Evolutionary conservation across 2,113 vertebrate genomes (phyloP).

Genomic region (Tretioscincus oriximinensis): DNA sequence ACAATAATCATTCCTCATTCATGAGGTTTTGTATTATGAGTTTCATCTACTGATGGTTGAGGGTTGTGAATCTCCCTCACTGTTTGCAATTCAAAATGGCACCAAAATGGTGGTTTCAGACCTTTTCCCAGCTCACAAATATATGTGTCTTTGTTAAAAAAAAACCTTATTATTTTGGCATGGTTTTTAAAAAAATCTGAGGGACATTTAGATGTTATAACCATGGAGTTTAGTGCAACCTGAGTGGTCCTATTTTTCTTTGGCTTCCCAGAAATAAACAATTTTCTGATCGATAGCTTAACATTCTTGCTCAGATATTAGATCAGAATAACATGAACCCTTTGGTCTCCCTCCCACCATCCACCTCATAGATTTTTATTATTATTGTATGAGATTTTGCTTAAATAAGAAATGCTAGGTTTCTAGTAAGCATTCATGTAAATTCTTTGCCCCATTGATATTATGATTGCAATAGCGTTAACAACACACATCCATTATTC

Average conservation of each 20-base stretch:
- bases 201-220: neutral
- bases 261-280: neutral
- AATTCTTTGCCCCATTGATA: slow-evolving; percentile 14
- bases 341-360: slow-evolving; percentile 1
- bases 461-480: slow-evolving; percentile 29
- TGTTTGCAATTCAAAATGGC: too few species aligned
- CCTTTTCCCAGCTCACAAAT: too few species aligned
- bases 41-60: too few species aligned
- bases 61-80: too few species aligned
- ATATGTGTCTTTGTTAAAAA: too few species aligned
- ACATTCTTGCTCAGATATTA: neutral
- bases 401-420: neutral
- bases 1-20: too few species aligned
- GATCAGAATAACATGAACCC: neutral
- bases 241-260: neutral
- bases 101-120: too few species aligned
- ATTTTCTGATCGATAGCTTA: neutral
- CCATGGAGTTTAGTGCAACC: neutral
- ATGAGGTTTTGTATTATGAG: too few species aligned
- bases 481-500: slow-evolving; percentile 41
- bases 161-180: too few species aligned
- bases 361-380: neutral
- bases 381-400: neutral
- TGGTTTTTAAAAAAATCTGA: too few species aligned
- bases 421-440: slow-evolving; percentile 16